These are phyloP conservation scores for Zingel zingel DNA, from an alignment of 2,113 vertebrate genomes.

Conservation along the genomic window DNA sequence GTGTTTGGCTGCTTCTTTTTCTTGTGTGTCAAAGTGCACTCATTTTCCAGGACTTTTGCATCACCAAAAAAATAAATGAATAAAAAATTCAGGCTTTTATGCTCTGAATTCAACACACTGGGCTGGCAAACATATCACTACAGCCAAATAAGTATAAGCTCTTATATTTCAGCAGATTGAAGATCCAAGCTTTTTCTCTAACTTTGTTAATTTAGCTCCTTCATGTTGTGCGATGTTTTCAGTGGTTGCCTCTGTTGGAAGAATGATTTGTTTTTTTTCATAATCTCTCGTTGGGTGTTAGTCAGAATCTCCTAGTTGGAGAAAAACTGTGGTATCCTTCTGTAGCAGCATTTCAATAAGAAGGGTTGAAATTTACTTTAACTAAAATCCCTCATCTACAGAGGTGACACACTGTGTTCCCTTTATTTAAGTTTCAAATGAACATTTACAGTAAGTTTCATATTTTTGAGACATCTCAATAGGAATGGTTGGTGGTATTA, in stretches of 20 bases:
- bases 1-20: conserved; percentile 70
- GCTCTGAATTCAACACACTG: conserved; percentile 32
- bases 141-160: conserved; percentile 73
- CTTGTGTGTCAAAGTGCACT: conserved; percentile 58
- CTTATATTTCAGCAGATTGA: conserved; percentile 59
- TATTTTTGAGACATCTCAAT: conserved; percentile 56
- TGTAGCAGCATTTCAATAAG: conserved; percentile 61
- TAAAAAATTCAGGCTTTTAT: background rate
- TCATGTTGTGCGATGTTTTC: conserved; percentile 68
- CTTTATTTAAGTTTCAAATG: conserved; percentile 54
- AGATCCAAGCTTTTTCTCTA: conserved; percentile 27
- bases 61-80: conserved; percentile 37
- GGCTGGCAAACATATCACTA: conserved; percentile 41
- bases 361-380: conserved; percentile 32
- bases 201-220: conserved; percentile 36
- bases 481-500: conserved; percentile 21
- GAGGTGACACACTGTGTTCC: conserved; percentile 50
- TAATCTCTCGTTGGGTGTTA: conserved; percentile 31
- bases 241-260: conserved; percentile 65
- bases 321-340: conserved; percentile 49
- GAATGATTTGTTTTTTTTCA: conserved; percentile 11
- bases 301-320: conserved; percentile 45
- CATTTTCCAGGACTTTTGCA: conserved; percentile 49
- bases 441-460: conserved; percentile 44
- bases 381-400: conserved; percentile 2